phyloP scores from a whole-genome alignment of 2,113 vertebrate genomes.

The Hydrochoerus hydrochaeris region DNA sequence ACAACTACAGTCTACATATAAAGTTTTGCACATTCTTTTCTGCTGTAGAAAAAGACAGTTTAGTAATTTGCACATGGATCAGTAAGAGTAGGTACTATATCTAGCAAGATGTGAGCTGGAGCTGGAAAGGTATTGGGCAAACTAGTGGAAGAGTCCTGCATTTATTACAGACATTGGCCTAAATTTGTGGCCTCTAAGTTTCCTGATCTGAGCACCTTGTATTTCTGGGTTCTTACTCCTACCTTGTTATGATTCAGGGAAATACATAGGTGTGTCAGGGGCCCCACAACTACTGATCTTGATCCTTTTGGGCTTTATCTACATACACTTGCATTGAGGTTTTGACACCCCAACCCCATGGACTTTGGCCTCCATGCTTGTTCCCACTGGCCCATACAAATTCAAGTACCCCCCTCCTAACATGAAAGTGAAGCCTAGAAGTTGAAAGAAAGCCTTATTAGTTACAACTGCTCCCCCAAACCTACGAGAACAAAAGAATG shows the following conservation, averaged over 20 bases:
- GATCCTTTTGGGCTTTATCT: background rate
- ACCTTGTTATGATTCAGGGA: background rate
- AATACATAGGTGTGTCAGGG: background rate
- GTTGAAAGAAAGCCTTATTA: background rate
- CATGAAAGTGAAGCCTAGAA: background rate
- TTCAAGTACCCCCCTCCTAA: background rate
- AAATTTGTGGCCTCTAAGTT: background rate
- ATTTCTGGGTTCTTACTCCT: background rate
- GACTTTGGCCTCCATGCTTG: background rate
- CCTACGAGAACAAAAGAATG: background rate
- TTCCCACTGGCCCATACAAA: background rate
- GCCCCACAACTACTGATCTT: background rate
- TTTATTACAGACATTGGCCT: background rate
- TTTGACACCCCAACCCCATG: background rate
- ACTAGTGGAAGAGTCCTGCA: background rate
- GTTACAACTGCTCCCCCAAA: background rate
- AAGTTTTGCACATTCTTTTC: background rate
- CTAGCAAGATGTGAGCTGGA: background rate
- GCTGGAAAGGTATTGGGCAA: background rate
- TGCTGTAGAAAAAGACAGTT: background rate
- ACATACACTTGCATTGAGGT: background rate
- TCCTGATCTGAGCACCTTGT: background rate
- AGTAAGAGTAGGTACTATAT: background rate
- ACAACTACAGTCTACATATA: background rate
- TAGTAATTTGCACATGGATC: background rate